These are phyloP conservation scores for Ectemnius continuus DNA, from an alignment of 2,888 invertebrate species.

Conservation along the genomic window DNA sequence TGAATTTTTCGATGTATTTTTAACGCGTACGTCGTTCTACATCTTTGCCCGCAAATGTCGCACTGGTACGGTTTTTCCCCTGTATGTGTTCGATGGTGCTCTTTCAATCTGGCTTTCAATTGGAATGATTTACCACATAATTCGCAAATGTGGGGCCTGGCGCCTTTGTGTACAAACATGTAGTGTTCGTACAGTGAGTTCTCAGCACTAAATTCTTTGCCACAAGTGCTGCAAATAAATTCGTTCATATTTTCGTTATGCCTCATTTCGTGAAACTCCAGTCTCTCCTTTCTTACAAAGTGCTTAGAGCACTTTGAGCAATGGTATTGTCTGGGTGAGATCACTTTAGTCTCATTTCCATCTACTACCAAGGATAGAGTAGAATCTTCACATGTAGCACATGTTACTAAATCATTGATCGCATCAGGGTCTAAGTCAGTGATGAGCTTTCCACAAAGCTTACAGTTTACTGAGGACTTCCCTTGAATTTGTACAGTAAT, in stretches of 20 bases:
- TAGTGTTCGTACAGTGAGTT: constrained; percentile 64
- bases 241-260: constrained; percentile 62
- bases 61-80: constrained; percentile 62
- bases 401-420: constrained; percentile 56
- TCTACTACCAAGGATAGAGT: constrained; percentile 56
- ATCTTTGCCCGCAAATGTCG: constrained; percentile 54
- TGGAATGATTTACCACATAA: constrained; percentile 64
- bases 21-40: constrained; percentile 56
- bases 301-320: constrained; percentile 59
- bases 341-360: constrained; percentile 50
- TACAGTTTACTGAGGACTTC: constrained; percentile 46
- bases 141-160: constrained; percentile 60
- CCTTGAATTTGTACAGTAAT: constrained; percentile 22
- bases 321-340: constrained; percentile 59
- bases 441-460: constrained; percentile 54
- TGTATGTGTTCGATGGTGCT: constrained; percentile 59
- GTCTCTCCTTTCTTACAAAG: constrained; percentile 59
- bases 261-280: constrained; percentile 64
- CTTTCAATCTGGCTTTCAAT: constrained; percentile 56
- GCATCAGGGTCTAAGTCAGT: constrained; percentile 51
- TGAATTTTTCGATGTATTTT: constrained; percentile 60
- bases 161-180: constrained; percentile 63
- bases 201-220: constrained; percentile 60
- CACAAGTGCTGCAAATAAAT: constrained; percentile 59
- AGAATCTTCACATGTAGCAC: constrained; percentile 52